Base-by-base conservation (phyloP, 2,888 invertebrate genomes). In the Seira ritae region DNA sequence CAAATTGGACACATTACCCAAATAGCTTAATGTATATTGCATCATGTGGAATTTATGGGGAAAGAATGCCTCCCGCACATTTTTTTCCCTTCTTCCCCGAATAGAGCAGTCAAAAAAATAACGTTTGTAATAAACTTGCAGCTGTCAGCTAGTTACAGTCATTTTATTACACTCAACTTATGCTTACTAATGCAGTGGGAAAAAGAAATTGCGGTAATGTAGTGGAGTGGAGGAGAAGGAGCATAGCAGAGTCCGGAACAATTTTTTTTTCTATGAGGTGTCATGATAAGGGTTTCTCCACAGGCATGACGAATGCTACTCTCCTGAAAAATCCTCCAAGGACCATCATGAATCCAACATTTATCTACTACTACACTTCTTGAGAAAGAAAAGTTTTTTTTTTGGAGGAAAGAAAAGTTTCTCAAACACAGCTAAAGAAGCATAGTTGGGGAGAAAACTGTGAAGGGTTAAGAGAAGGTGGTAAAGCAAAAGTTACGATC, bases 121-220 rank as follows among this genome's bases (percentile, higher is more conserved):
- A 24, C 68, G 77, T 77, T 24, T 68, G 76, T 82, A 82, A 82
- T 82, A 82, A 82, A 82, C 76, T 82, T 82, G 82, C 82, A 77
- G 82, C 82, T 82, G 82, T 82, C 82, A 82, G 82, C 82, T 82
- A 82, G 82, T 82, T 82, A 82, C 76, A 71, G 82, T 82, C 82
- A 82, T 82, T 82, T 82, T 82, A 82, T 82, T 82, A 77, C 82
- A 72, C 76, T 82, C 82, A 82, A 82, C 82, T 82, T 82, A 82
- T 82, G 82, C 82, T 76, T 82, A 82, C 82, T 82, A 82, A 82
- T 82, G 82, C 72, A 76, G 82, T 72, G 23, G 68, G 68, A 73
- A 62, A 66, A 68, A 79, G 60, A 66, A 75, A 67, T 82, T 72
- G 72, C 72, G 76, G 82, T 82, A 77, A 77, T 76, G 76, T 60